A percentile compares a stretch with the other conserved stretches of the same genome.
Conservation (phyloP, 64 coral and sea anemone genomes). For the Actinia tenebrosa region DNA sequence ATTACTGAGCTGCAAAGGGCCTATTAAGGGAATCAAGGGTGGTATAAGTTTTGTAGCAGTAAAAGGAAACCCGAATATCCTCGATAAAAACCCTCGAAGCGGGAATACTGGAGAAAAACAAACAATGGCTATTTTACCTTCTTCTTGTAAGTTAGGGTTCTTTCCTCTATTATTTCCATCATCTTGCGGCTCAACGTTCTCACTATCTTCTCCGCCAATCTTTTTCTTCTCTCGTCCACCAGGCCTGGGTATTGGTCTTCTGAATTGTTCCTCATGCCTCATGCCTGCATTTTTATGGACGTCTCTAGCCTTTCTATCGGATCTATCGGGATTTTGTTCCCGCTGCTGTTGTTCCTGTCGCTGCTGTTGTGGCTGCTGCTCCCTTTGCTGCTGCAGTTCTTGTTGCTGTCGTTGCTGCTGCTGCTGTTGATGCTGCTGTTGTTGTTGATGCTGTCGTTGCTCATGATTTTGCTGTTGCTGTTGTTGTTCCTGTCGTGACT, state of each 20-base stretch:
- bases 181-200: neutral
- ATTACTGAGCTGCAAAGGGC: too few species aligned
- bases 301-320: neutral
- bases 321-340: neutral
- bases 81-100: too few species aligned
- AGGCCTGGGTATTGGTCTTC: slow-evolving; percentile 10
- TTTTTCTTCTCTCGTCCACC: slow-evolving; percentile 5
- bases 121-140: neutral
- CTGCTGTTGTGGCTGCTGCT: neutral
- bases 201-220: neutral
- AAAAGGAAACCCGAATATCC: too few species aligned
- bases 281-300: neutral
- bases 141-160: neutral
- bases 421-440: neutral
- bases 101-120: too few species aligned
- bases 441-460: neutral
- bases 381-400: neutral
- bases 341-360: neutral
- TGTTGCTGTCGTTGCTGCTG: neutral
- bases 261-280: neutral
- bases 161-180: neutral
- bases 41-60: too few species aligned
- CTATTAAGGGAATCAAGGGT: too few species aligned
- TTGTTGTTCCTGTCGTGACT: neutral
- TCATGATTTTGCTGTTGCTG: neutral